Evolutionary conservation across 2,797 vertebrate species (phyloP), one percentile per base, ranked within the genome.

Genomic region (Propithecus perrieri): DNA sequence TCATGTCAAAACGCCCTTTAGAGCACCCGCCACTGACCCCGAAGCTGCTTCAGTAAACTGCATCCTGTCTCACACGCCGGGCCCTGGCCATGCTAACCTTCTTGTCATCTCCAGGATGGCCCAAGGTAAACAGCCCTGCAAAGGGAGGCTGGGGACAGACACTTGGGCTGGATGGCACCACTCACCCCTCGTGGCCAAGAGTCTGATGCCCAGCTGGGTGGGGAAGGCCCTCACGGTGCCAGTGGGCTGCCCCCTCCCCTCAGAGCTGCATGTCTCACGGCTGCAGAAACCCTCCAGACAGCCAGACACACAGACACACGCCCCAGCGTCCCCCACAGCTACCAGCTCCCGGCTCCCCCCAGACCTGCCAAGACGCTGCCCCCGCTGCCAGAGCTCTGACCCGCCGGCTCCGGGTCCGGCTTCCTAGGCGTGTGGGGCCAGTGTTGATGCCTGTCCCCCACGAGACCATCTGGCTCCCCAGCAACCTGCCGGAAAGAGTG

Each of bases 11-110:
- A 57, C 0, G 14, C 20, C 43, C 86, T 76, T 38, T 3, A 0
- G 14, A 7, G 26, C 0, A 5, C 30, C 72, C 43, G 0, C 35
- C 1, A 3, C 8, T 1, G 10, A 26, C 4, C 78, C 18, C 0
- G 0, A 10, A 35, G 65, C 1, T 4, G 17, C 13, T 33, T 6
- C 26, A 5, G 48, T 20, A 18, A 11, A 1, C 14, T 7, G 18
- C 0, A 10, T 61, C 50, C 69, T 15, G 2, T 22, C 57, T 13
- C 43, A 13, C 3, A 20, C 38, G 0, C 2, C 14, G 3, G 0
- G 76, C n/a, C 43, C 50, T 26, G 0, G 59, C 15, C 28, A 3
- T 2, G 26, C 33, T 6, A 33, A 75, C 33, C 18, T 0, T 22
- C 53, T 2, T 69, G 79, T 65, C 81, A 26, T 17, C 50, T 17